A percentile compares a stretch with the other conserved stretches of the same genome.
Evolutionary conservation across 1,140 invertebrate genomes (phyloP).

Genomic region (Dreissena polymorpha): DNA sequence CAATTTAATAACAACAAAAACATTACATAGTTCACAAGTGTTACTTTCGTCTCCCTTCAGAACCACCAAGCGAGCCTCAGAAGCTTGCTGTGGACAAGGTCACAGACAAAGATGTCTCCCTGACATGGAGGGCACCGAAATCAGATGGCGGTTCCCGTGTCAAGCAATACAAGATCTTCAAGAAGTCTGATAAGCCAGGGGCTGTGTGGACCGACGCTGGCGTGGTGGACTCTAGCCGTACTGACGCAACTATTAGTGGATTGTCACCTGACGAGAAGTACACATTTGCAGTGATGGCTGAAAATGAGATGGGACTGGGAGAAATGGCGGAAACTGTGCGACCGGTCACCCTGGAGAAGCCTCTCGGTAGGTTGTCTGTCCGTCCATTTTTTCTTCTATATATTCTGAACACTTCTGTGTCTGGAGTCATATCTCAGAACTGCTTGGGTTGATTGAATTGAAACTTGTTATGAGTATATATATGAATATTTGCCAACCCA

Average conservation of each 20-base stretch:
- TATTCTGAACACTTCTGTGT: too few relatives aligned
- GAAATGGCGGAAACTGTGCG: slow-evolving; percentile 93
- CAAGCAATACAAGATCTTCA: slow-evolving; percentile 93
- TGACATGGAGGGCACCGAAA: slow-evolving; percentile 93
- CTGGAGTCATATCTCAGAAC: too few relatives aligned
- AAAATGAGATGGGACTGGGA: slow-evolving; percentile 98
- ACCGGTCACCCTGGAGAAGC: slow-evolving; percentile 95
- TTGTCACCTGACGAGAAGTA: slow-evolving; percentile 97
- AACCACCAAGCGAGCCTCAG: slow-evolving; percentile 84
- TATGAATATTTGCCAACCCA: too few relatives aligned
- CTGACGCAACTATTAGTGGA: slow-evolving; percentile 89
- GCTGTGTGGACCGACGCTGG: slow-evolving; percentile 82
- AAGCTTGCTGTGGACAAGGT: slow-evolving; percentile 91
- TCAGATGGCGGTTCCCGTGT: slow-evolving; percentile 88
- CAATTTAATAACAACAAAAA: too few relatives aligned
- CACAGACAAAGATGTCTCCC: slow-evolving; percentile 95
- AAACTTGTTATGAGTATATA: too few relatives aligned
- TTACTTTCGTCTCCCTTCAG: slow-evolving; percentile 79
- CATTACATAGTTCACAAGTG: too few relatives aligned
- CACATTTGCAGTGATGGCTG: slow-evolving; percentile 96
- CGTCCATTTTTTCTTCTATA: too few relatives aligned
- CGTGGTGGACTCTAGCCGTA: slow-evolving; percentile 85
- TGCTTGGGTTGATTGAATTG: too few relatives aligned
- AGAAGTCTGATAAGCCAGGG: slow-evolving; percentile 84
- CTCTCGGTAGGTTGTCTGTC: slow-evolving; percentile 86